A percentile compares a stretch with the other conserved stretches of the same genome.
phyloP scores from a whole-genome alignment of 35 echinoderm and acorn worm genomes.

The Acanthaster planci region DNA sequence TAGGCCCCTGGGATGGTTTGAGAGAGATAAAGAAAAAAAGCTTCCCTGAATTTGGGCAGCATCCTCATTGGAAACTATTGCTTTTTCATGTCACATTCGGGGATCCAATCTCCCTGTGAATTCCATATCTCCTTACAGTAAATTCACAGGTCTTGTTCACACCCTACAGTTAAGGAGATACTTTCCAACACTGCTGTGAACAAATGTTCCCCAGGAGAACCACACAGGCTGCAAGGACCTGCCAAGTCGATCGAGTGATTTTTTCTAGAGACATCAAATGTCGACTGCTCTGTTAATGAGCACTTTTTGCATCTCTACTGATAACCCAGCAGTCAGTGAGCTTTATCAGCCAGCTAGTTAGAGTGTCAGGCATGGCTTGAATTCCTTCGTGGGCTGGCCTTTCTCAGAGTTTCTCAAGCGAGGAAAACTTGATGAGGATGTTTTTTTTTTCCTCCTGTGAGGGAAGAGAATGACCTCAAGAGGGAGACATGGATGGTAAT shows the following conservation, averaged over 20 bases:
- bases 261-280: not conserved
- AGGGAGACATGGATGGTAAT: not conserved
- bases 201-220: not conserved
- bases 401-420: not conserved
- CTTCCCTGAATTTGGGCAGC: too few relatives aligned
- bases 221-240: not conserved
- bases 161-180: not conserved
- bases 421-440: not conserved
- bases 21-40: too few relatives aligned
- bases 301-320: not conserved
- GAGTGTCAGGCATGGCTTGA: not conserved
- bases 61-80: too few relatives aligned
- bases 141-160: conserved; percentile 16
- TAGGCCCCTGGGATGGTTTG: too few relatives aligned
- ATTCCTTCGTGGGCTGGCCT: not conserved
- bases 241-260: not conserved
- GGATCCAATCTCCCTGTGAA: not conserved
- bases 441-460: not conserved
- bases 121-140: conserved; percentile 8
- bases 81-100: conserved; percentile 18
- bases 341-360: not conserved
- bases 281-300: not conserved
- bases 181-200: not conserved
- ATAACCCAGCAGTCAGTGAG: not conserved
- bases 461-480: not conserved